A percentile compares a stretch with the other conserved stretches of the same genome.
Conservation (phyloP, 2,797 vertebrate genomes). For the Erethizon dorsatum region DNA sequence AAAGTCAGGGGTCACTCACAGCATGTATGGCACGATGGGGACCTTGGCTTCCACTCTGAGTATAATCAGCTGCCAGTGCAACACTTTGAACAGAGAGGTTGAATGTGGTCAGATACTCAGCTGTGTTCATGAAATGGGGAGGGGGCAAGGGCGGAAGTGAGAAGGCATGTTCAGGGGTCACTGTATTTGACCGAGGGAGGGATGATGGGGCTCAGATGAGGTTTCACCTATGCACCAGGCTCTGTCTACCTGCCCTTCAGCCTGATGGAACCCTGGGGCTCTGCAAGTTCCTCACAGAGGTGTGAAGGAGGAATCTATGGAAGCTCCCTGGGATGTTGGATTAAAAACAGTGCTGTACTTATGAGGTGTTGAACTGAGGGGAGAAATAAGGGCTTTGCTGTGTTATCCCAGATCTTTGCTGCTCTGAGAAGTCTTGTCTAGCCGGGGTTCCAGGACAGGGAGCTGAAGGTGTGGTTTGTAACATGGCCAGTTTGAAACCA, state of each 20-base stretch:
- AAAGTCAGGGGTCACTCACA: not conserved
- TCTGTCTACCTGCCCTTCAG: not conserved
- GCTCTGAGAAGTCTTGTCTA: not conserved
- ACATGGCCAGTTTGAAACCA: not conserved
- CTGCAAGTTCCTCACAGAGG: not conserved
- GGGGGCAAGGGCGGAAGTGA: not conserved
- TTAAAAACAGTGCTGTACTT: not conserved
- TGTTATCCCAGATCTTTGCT: not conserved
- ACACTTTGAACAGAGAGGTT: not conserved
- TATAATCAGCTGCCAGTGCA: not conserved
- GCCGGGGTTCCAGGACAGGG: not conserved
- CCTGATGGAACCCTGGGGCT: not conserved
- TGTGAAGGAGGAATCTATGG: not conserved
- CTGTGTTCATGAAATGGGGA: not conserved
- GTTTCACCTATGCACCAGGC: not conserved
- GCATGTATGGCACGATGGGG: too few relatives aligned
- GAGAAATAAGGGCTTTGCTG: not conserved
- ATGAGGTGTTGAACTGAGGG: not conserved
- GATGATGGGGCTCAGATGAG: not conserved
- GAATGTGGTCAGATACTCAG: not conserved
- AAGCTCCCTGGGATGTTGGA: not conserved
- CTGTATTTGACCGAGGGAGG: not conserved
- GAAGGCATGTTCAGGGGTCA: not conserved
- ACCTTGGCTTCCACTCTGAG: not conserved
- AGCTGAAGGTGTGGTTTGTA: not conserved